Evolutionary conservation across 2,888 invertebrate genomes (phyloP).

Genomic region (Isotomurus palustris): DNA sequence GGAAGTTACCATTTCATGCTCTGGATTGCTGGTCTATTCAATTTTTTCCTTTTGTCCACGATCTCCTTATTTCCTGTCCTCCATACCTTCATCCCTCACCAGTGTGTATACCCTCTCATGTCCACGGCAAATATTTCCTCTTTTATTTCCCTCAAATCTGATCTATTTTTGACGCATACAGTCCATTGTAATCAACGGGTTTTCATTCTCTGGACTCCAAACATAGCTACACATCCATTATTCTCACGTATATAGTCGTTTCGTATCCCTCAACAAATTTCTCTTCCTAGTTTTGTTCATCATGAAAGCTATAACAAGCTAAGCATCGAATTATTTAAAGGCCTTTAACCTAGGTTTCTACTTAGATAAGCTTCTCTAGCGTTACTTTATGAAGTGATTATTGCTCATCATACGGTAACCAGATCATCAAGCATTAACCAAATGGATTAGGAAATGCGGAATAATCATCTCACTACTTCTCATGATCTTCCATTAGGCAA

Average conservation of each 20-base stretch:
- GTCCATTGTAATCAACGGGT: too few species aligned
- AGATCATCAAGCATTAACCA: too few species aligned
- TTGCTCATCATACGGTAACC: background rate
- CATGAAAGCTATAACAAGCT: background rate
- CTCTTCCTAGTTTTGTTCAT: slow-evolving; percentile 5
- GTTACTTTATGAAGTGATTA: background rate
- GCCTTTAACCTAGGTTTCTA: slow-evolving; percentile 14
- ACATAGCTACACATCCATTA: too few species aligned
- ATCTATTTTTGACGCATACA: background rate
- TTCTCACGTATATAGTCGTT: background rate
- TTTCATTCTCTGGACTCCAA: too few species aligned
- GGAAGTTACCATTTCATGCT: slow-evolving; percentile 47
- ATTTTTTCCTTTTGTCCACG: slow-evolving; percentile 7
- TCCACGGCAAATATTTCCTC: background rate
- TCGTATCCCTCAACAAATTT: slow-evolving; percentile 4
- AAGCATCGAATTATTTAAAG: background rate
- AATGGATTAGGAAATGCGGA: too few species aligned
- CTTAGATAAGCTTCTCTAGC: too few species aligned
- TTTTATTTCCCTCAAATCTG: background rate
- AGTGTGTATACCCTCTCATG: background rate
- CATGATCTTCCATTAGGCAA: background rate
- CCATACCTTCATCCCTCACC: too few species aligned
- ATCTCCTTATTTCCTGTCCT: slow-evolving; percentile 14
- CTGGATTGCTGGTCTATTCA: slow-evolving; percentile 33
- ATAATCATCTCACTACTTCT: background rate